Percentiles rank a stretch among this genome's conserved stretches.
These are phyloP conservation scores for Volucella inflata DNA, from an alignment of 2,888 invertebrate species.

Conservation along the genomic window DNA sequence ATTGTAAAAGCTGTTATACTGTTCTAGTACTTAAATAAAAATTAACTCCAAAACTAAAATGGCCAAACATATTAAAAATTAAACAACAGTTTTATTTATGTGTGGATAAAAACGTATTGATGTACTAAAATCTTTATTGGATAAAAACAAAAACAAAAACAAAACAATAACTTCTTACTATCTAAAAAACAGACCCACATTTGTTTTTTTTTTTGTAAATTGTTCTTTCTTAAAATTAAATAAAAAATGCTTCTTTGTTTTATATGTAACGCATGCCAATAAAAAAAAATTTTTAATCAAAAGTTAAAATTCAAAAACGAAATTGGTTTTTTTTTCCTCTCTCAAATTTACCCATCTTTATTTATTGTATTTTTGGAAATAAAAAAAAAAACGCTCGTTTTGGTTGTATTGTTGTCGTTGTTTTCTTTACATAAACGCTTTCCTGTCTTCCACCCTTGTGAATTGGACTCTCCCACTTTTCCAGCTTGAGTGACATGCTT, in stretches of 20 bases:
- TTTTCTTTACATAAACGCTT: slow-evolving; percentile 36
- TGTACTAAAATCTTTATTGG: slow-evolving; percentile 35
- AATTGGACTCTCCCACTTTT: slow-evolving; percentile 15
- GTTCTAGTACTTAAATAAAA: not conserved
- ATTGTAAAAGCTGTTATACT: slow-evolving; percentile 27
- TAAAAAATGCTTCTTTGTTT: slow-evolving; percentile 39
- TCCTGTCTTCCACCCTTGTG: slow-evolving; percentile 22
- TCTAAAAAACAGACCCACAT: slow-evolving; percentile 7
- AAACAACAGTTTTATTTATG: not conserved
- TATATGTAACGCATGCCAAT: slow-evolving; percentile 68
- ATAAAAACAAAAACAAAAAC: not conserved
- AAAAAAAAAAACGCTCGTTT: slow-evolving; percentile 26
- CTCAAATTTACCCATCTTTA: not conserved
- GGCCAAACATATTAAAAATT: not conserved
- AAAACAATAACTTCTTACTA: not conserved
- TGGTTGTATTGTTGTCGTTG: slow-evolving; percentile 44
- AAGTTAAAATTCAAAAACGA: slow-evolving; percentile 41
- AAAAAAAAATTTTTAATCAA: slow-evolving; percentile 55
- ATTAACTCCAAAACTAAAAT: not conserved
- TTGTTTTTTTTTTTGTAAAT: slow-evolving; percentile 33
- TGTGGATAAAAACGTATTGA: slow-evolving; percentile 37
- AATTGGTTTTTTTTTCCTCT: slow-evolving; percentile 49
- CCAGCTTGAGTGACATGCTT: slow-evolving; percentile 50
- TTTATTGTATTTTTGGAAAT: slow-evolving; percentile 34
- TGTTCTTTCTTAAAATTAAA: slow-evolving; percentile 41